These are phyloP conservation scores for Drosophila imparisetae DNA, from an alignment of 2,888 invertebrate species.

Conservation along the genomic window DNA sequence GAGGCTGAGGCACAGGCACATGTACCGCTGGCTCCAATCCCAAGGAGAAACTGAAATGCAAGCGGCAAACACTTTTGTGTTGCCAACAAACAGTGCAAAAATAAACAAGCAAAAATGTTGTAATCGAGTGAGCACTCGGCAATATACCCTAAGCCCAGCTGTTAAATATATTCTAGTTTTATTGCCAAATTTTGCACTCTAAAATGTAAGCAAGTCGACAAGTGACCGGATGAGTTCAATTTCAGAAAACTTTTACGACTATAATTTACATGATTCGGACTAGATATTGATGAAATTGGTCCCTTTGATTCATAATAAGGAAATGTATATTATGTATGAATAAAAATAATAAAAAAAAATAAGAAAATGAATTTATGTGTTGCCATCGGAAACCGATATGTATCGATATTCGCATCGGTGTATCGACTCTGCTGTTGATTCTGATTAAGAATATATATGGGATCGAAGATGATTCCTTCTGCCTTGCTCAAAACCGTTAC, in stretches of 20 bases:
- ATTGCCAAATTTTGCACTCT: background rate
- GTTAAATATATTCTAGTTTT: background rate
- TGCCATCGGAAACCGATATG: background rate
- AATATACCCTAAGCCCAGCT: background rate
- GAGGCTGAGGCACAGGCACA: conserved; percentile 22
- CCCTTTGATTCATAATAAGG: background rate
- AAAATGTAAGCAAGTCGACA: background rate
- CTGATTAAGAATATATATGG: background rate
- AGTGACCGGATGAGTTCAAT: background rate
- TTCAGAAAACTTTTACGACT: background rate
- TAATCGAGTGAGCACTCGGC: background rate
- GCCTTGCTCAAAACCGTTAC: background rate
- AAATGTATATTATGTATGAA: background rate
- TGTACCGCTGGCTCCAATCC: conserved; percentile 30
- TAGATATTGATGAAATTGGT: background rate
- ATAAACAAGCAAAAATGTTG: background rate
- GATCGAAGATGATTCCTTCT: background rate
- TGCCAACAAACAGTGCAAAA: conserved; percentile 30
- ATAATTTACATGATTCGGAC: background rate
- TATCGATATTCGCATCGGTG: background rate
- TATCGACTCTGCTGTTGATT: background rate
- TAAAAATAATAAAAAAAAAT: background rate
- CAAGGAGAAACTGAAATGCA: conserved; percentile 20
- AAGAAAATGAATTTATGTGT: background rate
- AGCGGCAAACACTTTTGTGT: conserved; percentile 36